phyloP scores from a whole-genome alignment of 2,113 vertebrate species.

The Herpetotheres cachinnans region DNA sequence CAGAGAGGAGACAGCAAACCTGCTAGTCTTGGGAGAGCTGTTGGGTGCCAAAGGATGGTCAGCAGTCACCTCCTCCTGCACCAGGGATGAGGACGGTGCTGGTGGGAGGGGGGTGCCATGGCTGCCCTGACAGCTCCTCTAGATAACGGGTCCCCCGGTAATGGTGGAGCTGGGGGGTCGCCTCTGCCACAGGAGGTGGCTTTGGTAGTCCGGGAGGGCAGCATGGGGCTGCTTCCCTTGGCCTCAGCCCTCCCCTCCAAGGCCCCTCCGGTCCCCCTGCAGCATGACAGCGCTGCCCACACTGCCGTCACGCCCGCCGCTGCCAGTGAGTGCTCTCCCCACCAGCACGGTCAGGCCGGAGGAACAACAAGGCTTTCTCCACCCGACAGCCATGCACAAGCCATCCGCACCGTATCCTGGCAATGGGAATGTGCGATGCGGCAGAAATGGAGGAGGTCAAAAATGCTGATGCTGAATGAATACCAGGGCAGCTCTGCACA shows the following conservation, averaged over 20 bases:
- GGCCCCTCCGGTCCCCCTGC: not conserved
- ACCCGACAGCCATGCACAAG: fast-evolving
- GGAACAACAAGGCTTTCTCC: not conserved
- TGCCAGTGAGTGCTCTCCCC: not conserved
- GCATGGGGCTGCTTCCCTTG: fast-evolving
- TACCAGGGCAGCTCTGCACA: not conserved
- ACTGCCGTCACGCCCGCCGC: not conserved
- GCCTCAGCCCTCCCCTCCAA: not conserved
- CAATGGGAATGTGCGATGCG: not conserved
- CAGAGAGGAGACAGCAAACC: no score
- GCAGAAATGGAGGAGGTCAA: not conserved
- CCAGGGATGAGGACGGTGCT: not conserved
- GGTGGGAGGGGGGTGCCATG: not conserved
- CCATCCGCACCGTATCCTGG: fast-evolving
- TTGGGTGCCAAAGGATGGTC: not conserved
- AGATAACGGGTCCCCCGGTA: fast-evolving
- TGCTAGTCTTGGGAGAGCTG: not conserved
- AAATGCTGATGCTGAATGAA: not conserved
- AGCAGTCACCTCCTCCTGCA: not conserved
- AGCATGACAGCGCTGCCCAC: fast-evolving
- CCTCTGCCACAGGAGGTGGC: not conserved
- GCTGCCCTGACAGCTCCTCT: not conserved
- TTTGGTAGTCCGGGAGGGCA: not conserved
- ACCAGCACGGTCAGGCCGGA: not conserved
- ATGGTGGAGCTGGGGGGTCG: not conserved